These are phyloP conservation scores for Syndactyla subalaris DNA, from an alignment of 2,797 vertebrate species.

Conservation along the genomic window DNA sequence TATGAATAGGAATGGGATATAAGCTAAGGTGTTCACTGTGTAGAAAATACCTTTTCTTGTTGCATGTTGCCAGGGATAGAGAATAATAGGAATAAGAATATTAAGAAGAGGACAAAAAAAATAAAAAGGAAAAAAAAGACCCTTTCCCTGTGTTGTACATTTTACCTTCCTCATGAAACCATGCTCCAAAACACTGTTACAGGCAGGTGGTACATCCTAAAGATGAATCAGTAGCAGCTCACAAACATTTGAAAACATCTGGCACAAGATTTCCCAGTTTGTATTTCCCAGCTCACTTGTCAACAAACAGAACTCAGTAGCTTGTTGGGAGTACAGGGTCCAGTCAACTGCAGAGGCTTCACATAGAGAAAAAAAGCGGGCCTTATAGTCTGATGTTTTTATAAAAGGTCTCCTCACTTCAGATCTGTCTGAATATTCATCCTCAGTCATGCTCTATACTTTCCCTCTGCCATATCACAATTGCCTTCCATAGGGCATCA, in stretches of 20 bases:
- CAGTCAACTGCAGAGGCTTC: constrained; percentile 46
- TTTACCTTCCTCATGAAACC: constrained; percentile 1
- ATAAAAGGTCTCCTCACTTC: not conserved
- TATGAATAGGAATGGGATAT: not conserved
- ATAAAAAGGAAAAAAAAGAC: too few relatives aligned
- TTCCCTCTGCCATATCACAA: not conserved
- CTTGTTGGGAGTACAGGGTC: not conserved
- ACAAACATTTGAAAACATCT: constrained; percentile 64
- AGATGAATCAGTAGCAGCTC: constrained; percentile 54
- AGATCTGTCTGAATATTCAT: not conserved
- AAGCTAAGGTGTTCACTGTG: not conserved
- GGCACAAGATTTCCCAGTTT: not conserved
- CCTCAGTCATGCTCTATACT: not conserved
- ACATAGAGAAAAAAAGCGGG: not conserved
- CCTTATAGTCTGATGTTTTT: not conserved
- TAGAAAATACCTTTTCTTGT: not conserved
- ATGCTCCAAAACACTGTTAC: constrained; percentile 28
- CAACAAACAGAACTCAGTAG: constrained; percentile 35
- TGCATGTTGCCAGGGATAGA: not conserved
- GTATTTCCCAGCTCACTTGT: not conserved
- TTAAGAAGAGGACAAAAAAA: not conserved
- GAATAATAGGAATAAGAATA: not conserved
- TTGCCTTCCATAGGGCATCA: constrained; percentile 20
- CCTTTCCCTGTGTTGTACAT: not conserved
- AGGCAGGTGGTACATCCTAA: constrained; percentile 56